A percentile compares a stretch with the other conserved stretches of the same genome.
These are phyloP conservation scores for Octonoba sinensis DNA, from an alignment of 2,888 invertebrate species.

Conservation along the genomic window DNA sequence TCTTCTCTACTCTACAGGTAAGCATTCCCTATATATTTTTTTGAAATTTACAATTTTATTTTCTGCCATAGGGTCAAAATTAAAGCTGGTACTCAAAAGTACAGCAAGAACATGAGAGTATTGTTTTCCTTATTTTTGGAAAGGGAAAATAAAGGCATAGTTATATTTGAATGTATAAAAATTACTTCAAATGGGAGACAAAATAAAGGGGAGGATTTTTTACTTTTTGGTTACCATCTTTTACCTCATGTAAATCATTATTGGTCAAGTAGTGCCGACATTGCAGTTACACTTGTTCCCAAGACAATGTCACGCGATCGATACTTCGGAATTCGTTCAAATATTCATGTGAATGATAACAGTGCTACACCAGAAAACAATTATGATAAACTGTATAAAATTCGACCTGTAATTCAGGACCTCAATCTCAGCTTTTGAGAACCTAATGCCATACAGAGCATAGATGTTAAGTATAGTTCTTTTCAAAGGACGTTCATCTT, in stretches of 20 bases:
- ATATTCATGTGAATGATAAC: conserved; percentile 13
- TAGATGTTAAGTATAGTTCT: conserved; percentile 29
- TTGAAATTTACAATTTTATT: no score
- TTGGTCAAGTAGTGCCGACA: conserved; percentile 6
- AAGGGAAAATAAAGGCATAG: no score
- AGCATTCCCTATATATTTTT: no score
- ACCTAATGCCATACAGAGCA: conserved; percentile 17
- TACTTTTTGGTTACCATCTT: conserved; percentile 7
- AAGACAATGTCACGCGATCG: not conserved
- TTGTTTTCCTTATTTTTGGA: no score
- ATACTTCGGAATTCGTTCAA: not conserved
- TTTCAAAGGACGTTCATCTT: conserved; percentile 17
- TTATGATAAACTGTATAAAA: not conserved
- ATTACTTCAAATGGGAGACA: no score
- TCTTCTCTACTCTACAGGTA: no score
- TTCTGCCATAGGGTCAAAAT: no score
- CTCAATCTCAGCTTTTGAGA: conserved; percentile 7
- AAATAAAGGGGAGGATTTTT: no score
- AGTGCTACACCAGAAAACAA: not conserved
- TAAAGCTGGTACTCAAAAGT: no score
- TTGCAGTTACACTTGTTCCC: conserved; percentile 1
- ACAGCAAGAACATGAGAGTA: no score
- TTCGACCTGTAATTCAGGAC: not conserved
- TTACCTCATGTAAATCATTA: not conserved
- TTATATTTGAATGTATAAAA: no score